phyloP scores from a whole-genome alignment of 2,888 invertebrate genomes.

The Melitaea athalia region DNA sequence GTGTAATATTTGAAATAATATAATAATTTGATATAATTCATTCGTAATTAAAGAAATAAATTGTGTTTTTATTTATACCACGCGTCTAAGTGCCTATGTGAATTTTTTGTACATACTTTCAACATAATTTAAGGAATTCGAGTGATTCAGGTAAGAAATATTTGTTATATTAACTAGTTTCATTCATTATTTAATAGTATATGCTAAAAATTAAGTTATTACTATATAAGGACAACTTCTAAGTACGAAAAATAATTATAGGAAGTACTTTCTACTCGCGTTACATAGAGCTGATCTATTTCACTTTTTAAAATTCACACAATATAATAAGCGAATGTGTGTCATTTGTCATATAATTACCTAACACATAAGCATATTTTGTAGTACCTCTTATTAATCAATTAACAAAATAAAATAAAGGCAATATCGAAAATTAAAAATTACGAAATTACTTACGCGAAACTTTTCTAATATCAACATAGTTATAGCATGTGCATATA shows the following conservation, averaged over 20 bases:
- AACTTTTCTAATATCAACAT: too few relatives aligned
- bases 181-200: neutral
- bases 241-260: neutral
- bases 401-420: neutral
- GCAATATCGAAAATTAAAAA: too few relatives aligned
- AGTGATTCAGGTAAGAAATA: constrained; percentile 50
- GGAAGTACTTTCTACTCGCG: constrained; percentile 5
- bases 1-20: constrained; percentile 59
- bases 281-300: neutral
- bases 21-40: constrained; percentile 39
- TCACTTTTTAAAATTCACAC: neutral
- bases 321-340: constrained; percentile 2
- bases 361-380: neutral
- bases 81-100: constrained; percentile 20
- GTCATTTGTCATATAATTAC: neutral
- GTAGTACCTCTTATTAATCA: neutral
- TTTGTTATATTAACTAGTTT: constrained; percentile 22
- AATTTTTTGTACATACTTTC: constrained; percentile 30
- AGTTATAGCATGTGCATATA: too few relatives aligned
- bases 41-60: constrained; percentile 32
- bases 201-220: neutral
- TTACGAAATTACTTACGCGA: too few relatives aligned
- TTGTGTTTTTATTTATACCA: constrained; percentile 42
- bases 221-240: neutral
- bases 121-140: constrained; percentile 47